Percentiles rank a stretch among this genome's conserved stretches.
Conservation (phyloP, 2,797 vertebrate species). For the Propithecus perrieri region DNA sequence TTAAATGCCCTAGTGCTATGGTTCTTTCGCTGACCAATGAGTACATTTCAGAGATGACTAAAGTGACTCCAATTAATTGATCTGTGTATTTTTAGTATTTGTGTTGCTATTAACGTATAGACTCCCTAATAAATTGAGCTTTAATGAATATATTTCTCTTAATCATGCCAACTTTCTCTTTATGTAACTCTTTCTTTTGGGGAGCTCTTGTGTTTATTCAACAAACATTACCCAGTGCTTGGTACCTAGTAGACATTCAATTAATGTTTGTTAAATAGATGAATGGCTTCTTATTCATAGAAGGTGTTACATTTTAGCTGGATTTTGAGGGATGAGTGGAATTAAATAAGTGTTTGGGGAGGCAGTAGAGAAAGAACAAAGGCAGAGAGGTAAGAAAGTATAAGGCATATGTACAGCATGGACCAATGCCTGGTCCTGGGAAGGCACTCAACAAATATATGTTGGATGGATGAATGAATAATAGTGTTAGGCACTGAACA, state of each 20-base stretch:
- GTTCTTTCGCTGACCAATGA: background rate
- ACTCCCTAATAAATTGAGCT: background rate
- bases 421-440: background rate
- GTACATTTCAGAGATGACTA: background rate
- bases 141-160: slow-evolving; percentile 16
- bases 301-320: slow-evolving; percentile 30
- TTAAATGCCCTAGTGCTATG: background rate
- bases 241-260: slow-evolving; percentile 42
- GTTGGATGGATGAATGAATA: background rate
- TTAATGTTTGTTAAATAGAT: slow-evolving; percentile 54
- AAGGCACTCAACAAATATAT: background rate
- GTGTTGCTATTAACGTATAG: background rate
- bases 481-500: background rate
- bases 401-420: background rate
- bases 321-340: background rate
- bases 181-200: slow-evolving; percentile 37
- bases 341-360: background rate
- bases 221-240: slow-evolving; percentile 43
- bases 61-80: background rate
- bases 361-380: background rate
- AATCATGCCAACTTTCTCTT: slow-evolving; percentile 33
- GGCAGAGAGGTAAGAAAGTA: background rate
- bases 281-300: slow-evolving; percentile 54
- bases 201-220: slow-evolving; percentile 47
- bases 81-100: slow-evolving; percentile 5